Conservation (phyloP, 2,113 vertebrate genomes). For the Pavo muticus region DNA sequence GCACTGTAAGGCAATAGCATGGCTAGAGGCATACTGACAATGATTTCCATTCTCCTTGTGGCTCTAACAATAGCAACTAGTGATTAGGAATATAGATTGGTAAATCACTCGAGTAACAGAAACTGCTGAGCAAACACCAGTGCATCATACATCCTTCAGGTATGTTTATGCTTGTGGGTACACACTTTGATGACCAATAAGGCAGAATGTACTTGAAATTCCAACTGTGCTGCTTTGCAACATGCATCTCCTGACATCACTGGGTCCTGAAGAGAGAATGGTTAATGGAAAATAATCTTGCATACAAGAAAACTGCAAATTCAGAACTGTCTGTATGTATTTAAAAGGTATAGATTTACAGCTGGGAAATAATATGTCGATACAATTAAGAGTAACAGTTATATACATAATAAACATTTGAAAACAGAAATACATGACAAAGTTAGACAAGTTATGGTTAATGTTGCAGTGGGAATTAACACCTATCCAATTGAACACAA, state of each 20-base stretch:
- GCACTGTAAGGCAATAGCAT: neutral
- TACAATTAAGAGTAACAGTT: neutral
- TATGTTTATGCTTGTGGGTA: neutral
- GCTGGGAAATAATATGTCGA: neutral
- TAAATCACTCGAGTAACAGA: neutral
- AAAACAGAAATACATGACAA: neutral
- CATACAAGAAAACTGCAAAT: neutral
- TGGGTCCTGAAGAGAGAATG: neutral
- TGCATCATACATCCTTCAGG: neutral
- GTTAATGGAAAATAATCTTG: neutral
- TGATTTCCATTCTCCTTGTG: neutral
- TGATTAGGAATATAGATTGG: neutral
- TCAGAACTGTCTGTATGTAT: neutral
- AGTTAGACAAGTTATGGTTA: neutral
- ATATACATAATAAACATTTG: neutral
- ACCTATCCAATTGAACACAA: neutral
- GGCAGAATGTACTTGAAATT: neutral
- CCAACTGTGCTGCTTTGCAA: neutral
- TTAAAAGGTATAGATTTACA: neutral
- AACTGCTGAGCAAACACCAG: neutral
- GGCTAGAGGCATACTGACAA: neutral
- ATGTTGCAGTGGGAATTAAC: neutral
- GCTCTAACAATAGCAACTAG: neutral
- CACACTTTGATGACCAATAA: neutral
- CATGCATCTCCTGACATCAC: neutral